These are phyloP conservation scores for Noctua janthina DNA, from an alignment of 2,888 invertebrate genomes.

Conservation along the genomic window DNA sequence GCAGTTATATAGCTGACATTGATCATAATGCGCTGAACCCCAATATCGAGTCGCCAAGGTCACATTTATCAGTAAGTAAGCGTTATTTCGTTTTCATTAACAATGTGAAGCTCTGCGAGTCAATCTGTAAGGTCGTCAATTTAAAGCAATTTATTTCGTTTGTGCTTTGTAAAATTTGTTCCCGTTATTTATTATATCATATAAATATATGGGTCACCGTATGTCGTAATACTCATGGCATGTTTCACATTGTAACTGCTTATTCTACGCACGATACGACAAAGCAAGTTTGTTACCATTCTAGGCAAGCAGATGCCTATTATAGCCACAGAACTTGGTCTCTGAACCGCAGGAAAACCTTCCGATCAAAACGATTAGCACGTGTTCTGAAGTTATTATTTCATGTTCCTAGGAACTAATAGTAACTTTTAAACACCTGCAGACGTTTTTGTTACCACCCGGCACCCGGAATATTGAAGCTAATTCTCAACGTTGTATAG, in stretches of 20 bases:
- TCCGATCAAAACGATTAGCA: conserved; percentile 8
- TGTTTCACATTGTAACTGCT: background rate
- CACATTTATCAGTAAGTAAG: conserved; percentile 63
- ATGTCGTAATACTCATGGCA: conserved; percentile 9
- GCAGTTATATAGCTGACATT: conserved; percentile 8
- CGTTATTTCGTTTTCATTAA: conserved; percentile 60
- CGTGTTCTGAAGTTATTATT: conserved; percentile 50
- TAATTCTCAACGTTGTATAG: background rate
- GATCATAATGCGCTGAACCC: conserved; percentile 30
- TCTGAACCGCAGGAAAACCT: conserved; percentile 33
- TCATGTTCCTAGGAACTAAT: background rate
- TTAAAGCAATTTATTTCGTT: conserved; percentile 79
- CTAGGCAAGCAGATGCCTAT: conserved; percentile 1
- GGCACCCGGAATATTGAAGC: background rate
- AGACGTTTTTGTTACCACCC: background rate
- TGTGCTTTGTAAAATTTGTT: conserved; percentile 64
- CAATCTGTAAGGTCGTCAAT: conserved; percentile 80
- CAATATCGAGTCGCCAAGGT: conserved; percentile 56
- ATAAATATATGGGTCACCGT: conserved; percentile 28
- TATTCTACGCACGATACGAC: conserved; percentile 39
- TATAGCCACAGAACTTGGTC: background rate
- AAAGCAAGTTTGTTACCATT: conserved; percentile 24
- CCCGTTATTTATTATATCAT: conserved; percentile 42
- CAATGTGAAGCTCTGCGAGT: conserved; percentile 64
- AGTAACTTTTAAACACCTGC: conserved; percentile 22